Evolutionary conservation across 2,888 invertebrate genomes (phyloP), one percentile per base, ranked within the genome.

Genomic region (Clepsis dumicolana): DNA sequence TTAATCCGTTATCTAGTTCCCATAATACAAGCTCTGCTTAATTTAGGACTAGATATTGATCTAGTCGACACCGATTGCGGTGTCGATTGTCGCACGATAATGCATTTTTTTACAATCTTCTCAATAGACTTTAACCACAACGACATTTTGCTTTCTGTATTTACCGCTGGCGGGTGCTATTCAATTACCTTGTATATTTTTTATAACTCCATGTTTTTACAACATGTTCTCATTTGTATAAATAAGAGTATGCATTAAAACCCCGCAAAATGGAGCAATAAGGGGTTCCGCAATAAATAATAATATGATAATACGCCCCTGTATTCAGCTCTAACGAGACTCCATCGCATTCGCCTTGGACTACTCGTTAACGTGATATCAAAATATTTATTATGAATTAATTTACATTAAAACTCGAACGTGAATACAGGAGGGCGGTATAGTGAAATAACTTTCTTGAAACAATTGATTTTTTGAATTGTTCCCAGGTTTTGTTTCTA

Each of bases 361-460:
- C 87, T 86, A 88, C 89, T 91, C 87, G 90, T 91, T 91, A 90
- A 83, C 82, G 82, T 84, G 82, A 82, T 87, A 89, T 88, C 89
- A 90, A 88, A 90, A 92, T 91, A 91, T 91, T 89, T 90, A 89
- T 88, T 90, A 89, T 89, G 90, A 89, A 91, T 90, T 84, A 82
- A 91, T 91, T 91, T 90, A 87, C 89, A 91, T 91, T 90, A 90
- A 81, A 88, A 84, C 76, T 75, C 77, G 84, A 85, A 86, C 87
- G 88, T 87, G 21, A 21, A 21, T 18, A 3, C 12, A 12, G 8
- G 35, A 48, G 12, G 21, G 18, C 21, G 85, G 85, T 86, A 83
- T 81, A 80, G 80, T 77, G 77, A 78, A 77, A 79, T 78, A 77
- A 71, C 73, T 73, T n/a, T 59, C 41, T 59, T 2, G 56, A 54